These are phyloP conservation scores for Heterotis niloticus DNA, from an alignment of 2,113 vertebrate species.

Conservation along the genomic window DNA sequence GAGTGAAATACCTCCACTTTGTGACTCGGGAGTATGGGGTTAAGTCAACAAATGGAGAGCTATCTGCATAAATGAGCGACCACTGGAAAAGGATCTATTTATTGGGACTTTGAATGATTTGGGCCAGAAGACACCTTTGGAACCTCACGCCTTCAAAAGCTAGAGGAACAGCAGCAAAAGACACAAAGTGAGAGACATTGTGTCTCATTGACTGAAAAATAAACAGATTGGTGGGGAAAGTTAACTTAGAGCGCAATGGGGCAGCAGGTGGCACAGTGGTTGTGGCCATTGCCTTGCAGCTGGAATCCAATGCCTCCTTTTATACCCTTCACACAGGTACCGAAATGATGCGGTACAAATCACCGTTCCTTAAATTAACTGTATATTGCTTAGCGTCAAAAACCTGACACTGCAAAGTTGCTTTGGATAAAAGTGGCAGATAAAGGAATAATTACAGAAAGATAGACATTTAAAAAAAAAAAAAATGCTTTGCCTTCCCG, in stretches of 20 bases:
- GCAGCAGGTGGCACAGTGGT: no score
- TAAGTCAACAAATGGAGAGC: slow-evolving; percentile 16
- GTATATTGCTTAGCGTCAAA: no score
- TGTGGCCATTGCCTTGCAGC: no score
- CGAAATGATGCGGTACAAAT: no score
- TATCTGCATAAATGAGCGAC: neutral
- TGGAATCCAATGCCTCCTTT: no score
- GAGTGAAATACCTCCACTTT: neutral
- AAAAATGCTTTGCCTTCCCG: neutral
- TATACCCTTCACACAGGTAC: no score
- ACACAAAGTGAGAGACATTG: neutral
- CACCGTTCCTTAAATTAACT: no score
- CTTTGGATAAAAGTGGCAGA: neutral
- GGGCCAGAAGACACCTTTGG: neutral
- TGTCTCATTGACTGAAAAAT: no score
- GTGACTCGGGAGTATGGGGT: neutral
- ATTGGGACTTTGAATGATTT: neutral
- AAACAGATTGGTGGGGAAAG: neutral
- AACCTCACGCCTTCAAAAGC: slow-evolving; percentile 2
- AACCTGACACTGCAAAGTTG: no score
- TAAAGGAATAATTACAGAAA: neutral
- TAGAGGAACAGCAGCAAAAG: neutral
- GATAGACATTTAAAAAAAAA: neutral
- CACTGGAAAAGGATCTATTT: neutral
- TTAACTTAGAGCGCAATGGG: neutral